Conservation (phyloP, 1,140 invertebrate species). For the Psilanteris sp. region DNA sequence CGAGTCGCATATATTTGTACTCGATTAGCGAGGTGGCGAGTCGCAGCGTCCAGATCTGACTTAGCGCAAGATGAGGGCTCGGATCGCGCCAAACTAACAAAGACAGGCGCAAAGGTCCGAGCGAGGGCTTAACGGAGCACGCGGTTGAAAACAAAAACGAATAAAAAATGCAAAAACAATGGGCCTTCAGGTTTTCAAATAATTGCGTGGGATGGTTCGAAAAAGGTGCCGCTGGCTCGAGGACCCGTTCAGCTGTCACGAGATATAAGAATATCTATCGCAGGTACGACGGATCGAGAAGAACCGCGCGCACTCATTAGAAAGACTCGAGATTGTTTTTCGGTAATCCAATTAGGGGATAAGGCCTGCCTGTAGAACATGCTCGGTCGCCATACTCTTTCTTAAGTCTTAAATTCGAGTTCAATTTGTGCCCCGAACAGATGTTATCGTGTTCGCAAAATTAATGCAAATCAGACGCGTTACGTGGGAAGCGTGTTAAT, state of each 20-base stretch:
- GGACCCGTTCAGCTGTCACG: conserved; percentile 70
- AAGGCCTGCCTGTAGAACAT: conserved; percentile 57
- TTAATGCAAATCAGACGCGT: conserved; percentile 39
- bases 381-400: conserved; percentile 29
- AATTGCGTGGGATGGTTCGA: conserved; percentile 73
- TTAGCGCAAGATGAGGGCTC: conserved; percentile 8
- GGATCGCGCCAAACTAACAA: conserved; percentile 20
- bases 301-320: conserved; percentile 68
- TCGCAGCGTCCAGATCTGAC: conserved; percentile 10
- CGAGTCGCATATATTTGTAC: conserved; percentile 38
- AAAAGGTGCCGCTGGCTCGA: conserved; percentile 71
- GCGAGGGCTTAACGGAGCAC: conserved; percentile 29
- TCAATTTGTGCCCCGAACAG: conserved; percentile 38
- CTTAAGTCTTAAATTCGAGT: conserved; percentile 27
- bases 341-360: conserved; percentile 74
- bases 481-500: conserved; percentile 24
- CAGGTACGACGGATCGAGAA: conserved; percentile 42
- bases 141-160: conserved; percentile 39
- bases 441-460: conserved; percentile 53
- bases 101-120: neutral
- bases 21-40: too few species aligned
- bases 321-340: conserved; percentile 70
- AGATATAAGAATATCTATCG: conserved; percentile 73
- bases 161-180: conserved; percentile 64
- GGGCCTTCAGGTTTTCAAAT: conserved; percentile 69